Evolutionary conservation across 2,113 vertebrate genomes (phyloP), one percentile per base, ranked within the genome.

Genomic region (Solea senegalensis): DNA sequence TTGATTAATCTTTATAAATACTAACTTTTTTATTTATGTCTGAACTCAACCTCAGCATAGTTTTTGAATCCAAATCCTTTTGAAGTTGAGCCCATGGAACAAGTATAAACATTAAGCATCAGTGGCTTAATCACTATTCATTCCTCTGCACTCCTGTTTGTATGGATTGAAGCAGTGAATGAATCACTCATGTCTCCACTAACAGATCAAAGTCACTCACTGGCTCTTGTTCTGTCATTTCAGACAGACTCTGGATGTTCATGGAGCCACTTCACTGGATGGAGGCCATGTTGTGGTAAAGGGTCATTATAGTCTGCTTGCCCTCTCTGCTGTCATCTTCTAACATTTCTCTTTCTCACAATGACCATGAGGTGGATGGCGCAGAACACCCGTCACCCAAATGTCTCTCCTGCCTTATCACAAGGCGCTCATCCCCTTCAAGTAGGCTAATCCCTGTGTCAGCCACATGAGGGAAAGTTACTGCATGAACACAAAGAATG

Each of bases 361-460:
- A 73, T 74, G 83, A 75, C 86, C 67, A 69, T 77, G 82, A 86
- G 78, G 75, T 76, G 69, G 82, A 86, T 51, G 75, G 79, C 80
- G 80, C 81, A 74, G 87, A 84, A 77, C 85, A 89, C 81, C 84
- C 69, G 68, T 91, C 90, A 88, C 63, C 82, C 80, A 88, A 85
- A 90, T 78, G 81, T 87, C 82, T 87, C 65, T 66, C 68, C 71
- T 34, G 82, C 57, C 80, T 82, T 75, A 78, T 88, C 85, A 72
- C 68, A 69, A 87, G 65, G 69, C 72, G 60, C 82, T 87, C 80
- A 86, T 86, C 71, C 66, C 46, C 49, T 67, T 66, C 63, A 90
- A 89, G 73, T 84, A 78, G 82, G 81, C 86, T 73, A 80, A 82
- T 81, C 80, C 74, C 16, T 69, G 73, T 80, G 74, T 72, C 86